A percentile compares a stretch with the other conserved stretches of the same genome.
phyloP scores from a whole-genome alignment of 64 coral and sea anemone genomes.

The Stichodactyla helianthus region DNA sequence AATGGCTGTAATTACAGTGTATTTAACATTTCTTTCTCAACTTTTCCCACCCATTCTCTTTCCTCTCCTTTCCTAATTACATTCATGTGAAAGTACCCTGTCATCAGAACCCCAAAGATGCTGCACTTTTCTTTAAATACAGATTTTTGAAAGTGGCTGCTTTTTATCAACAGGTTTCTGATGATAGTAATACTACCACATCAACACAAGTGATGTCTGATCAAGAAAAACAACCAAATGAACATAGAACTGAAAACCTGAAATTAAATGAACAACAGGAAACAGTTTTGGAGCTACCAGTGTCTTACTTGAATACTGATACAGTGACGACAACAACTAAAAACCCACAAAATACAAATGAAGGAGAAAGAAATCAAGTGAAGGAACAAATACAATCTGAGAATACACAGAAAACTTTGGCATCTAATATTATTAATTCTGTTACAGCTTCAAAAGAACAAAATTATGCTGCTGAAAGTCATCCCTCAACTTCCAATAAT shows the following conservation, averaged over 20 bases:
- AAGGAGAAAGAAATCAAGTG: background rate
- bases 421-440: background rate
- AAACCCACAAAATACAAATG: background rate
- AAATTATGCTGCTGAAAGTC: background rate
- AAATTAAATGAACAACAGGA: background rate
- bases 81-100: too few relatives aligned
- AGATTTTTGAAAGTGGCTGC: background rate
- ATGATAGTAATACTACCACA: background rate
- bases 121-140: background rate
- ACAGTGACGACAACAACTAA: background rate
- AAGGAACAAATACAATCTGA: background rate
- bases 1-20: too few relatives aligned
- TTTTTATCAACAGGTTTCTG: background rate
- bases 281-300: background rate
- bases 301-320: background rate
- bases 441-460: background rate
- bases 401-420: background rate
- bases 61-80: too few relatives aligned
- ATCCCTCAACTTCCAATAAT: background rate
- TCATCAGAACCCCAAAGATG: too few relatives aligned
- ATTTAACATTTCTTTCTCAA: too few relatives aligned
- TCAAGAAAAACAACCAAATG: background rate
- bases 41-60: too few relatives aligned
- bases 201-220: background rate
- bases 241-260: background rate